A percentile compares a stretch with the other conserved stretches of the same genome.
Evolutionary conservation across 2,113 vertebrate genomes (phyloP).

Genomic region (Antidorcas marsupialis): DNA sequence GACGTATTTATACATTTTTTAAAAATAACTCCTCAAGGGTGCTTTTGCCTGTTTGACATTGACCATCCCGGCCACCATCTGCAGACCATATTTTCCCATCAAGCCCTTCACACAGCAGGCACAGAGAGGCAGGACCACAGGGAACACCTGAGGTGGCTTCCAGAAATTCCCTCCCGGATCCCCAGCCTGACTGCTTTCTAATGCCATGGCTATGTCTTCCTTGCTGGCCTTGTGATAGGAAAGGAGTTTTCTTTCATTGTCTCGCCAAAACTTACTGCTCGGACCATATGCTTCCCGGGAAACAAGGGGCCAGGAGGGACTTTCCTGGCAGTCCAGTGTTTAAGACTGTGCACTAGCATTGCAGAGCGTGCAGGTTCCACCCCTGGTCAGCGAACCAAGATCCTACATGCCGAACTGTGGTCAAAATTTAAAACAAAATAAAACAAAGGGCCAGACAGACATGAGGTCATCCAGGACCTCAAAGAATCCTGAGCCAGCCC

Average conservation of each 20-base stretch:
- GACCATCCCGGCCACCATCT: neutral
- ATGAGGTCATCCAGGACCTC: neutral
- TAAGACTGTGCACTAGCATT: neutral
- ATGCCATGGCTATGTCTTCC: neutral
- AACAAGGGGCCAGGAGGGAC: neutral
- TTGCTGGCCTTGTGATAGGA: neutral
- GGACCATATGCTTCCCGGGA: neutral
- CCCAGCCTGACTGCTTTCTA: neutral
- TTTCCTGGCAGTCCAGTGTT: neutral
- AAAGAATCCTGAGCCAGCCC: neutral
- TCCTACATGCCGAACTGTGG: neutral
- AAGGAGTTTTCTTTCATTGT: neutral
- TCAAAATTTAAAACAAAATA: neutral
- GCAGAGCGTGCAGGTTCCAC: neutral
- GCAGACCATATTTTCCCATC: neutral
- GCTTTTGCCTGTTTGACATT: neutral
- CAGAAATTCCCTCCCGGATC: neutral
- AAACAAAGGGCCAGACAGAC: neutral
- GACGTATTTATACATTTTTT: neutral
- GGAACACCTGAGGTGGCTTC: neutral
- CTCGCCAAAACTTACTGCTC: neutral
- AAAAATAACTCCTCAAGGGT: neutral
- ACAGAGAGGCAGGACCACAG: neutral
- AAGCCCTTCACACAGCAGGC: neutral
- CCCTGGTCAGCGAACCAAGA: neutral